Percentiles rank a stretch among this genome's conserved stretches.
phyloP scores from a whole-genome alignment of 2,113 vertebrate genomes.

The Phalacrocorax aristotelis region DNA sequence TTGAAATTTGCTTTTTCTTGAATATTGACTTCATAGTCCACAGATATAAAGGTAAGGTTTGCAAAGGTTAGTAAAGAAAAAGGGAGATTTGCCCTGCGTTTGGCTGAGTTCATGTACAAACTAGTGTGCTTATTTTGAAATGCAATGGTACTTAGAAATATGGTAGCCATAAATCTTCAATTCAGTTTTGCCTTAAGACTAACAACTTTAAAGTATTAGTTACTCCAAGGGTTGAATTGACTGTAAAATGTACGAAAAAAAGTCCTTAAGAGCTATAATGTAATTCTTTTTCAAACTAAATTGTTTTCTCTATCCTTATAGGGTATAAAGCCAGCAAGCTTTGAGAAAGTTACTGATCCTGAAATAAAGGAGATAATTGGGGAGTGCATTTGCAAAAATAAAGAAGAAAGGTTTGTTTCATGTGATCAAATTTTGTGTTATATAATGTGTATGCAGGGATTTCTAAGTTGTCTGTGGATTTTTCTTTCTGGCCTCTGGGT shows the following conservation, averaged over 20 bases:
- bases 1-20: not conserved
- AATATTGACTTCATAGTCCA: not conserved
- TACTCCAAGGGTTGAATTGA: not conserved
- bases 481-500: not conserved
- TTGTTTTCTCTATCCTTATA: constrained; percentile 46
- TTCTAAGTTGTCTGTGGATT: not conserved
- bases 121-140: not conserved
- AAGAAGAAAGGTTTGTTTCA: constrained; percentile 91
- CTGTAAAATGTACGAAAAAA: not conserved
- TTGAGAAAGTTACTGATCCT: constrained; percentile 91
- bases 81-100: not conserved
- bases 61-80: not conserved
- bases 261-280: not conserved
- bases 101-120: not conserved
- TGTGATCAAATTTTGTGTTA: not conserved
- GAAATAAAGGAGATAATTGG: constrained; percentile 99
- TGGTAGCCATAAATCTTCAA: not conserved
- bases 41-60: not conserved
- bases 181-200: not conserved
- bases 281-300: not conserved
- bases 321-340: constrained; percentile 98
- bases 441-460: not conserved
- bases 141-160: not conserved
- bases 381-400: constrained; percentile 95
- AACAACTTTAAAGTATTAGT: not conserved